Conservation (phyloP, 2,888 invertebrate genomes). For the Calameuta pallipes region DNA sequence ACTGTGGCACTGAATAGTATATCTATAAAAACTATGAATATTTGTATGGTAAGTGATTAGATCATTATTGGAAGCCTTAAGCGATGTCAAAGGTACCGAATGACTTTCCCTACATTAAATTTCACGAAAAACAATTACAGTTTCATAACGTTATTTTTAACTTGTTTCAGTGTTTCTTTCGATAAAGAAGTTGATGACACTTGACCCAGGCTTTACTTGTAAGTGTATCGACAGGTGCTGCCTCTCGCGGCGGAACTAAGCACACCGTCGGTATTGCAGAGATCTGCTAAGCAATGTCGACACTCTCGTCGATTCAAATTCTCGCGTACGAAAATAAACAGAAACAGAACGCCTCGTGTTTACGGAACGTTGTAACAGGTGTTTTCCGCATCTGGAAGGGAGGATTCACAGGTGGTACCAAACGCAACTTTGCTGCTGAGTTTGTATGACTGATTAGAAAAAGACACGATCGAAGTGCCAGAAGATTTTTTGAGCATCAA, state of each 20-base stretch:
- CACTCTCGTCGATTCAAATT: conserved; percentile 27
- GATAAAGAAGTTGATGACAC: conserved; percentile 3
- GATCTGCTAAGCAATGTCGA: neutral
- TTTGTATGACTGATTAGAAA: neutral
- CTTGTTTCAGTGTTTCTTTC: neutral
- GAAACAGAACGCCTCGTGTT: conserved; percentile 36
- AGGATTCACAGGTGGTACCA: conserved; percentile 29
- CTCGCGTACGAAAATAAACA: conserved; percentile 38
- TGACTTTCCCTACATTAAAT: neutral
- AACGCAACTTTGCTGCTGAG: neutral
- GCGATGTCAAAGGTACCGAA: neutral
- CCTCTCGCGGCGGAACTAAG: neutral
- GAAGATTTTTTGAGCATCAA: neutral
- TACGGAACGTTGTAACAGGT: conserved; percentile 45
- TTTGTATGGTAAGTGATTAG: neutral
- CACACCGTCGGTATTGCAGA: neutral
- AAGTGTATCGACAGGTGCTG: neutral
- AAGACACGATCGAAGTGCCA: neutral
- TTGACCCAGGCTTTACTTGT: neutral
- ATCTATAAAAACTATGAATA: neutral
- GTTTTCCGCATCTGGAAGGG: conserved; percentile 32
- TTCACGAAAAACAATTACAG: neutral
- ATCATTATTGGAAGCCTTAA: neutral
- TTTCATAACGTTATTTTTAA: neutral
- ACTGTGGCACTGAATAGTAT: neutral